phyloP scores from a whole-genome alignment of 2,888 invertebrate species.

The Parnassius smintheus region DNA sequence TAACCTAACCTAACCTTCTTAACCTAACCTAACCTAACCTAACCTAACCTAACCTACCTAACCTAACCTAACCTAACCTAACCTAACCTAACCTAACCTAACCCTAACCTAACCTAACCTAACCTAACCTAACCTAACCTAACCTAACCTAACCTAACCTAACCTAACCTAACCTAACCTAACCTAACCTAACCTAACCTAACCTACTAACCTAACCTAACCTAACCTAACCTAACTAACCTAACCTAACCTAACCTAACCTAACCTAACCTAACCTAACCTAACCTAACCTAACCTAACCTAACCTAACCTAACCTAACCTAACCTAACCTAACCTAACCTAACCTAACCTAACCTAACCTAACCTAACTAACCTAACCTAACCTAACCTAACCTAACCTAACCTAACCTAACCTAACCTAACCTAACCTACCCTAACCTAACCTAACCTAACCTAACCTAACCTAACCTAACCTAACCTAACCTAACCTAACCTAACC shows the following conservation, averaged over 20 bases:
- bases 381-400: conserved; percentile 24
- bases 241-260: conserved; percentile 34
- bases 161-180: conserved; percentile 30
- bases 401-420: conserved; percentile 26
- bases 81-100: conserved; percentile 34
- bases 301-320: conserved; percentile 34
- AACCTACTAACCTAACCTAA: too few species aligned
- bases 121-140: conserved; percentile 32
- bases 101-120: too few species aligned
- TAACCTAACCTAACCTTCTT: conserved; percentile 32
- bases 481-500: conserved; percentile 35
- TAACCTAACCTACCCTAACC: conserved; percentile 32
- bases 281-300: conserved; percentile 34
- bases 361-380: background rate
- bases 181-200: conserved; percentile 32
- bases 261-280: conserved; percentile 34
- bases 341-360: conserved; percentile 1
- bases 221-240: too few species aligned
- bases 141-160: conserved; percentile 31
- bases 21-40: conserved; percentile 28
- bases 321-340: conserved; percentile 29
- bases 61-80: conserved; percentile 33
- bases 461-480: conserved; percentile 30
- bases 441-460: too few species aligned
- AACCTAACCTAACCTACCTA: conserved; percentile 24